phyloP scores from a whole-genome alignment of 2,797 vertebrate genomes.

The Peromyscus melanophrys region DNA sequence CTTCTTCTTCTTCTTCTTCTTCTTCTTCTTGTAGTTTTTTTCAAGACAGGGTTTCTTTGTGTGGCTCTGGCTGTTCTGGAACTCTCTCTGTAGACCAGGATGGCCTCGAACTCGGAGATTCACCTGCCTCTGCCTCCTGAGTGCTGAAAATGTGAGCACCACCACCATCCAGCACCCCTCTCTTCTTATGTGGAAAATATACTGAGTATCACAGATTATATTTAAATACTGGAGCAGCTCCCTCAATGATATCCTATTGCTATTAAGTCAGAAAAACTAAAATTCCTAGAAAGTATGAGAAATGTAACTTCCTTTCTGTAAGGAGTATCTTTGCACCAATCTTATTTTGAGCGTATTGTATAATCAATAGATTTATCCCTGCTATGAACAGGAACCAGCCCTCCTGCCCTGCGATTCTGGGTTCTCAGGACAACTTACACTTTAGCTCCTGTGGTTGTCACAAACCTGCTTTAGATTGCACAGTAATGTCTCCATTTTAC shows the following conservation, averaged over 20 bases:
- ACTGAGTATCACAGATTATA: background rate
- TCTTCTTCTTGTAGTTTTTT: background rate
- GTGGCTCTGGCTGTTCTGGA: background rate
- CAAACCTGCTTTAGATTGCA: background rate
- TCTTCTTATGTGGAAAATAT: background rate
- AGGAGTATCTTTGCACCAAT: background rate
- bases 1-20: no score
- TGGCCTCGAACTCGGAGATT: background rate
- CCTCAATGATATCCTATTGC: background rate
- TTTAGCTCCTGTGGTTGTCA: fast-evolving
- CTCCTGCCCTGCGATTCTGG: background rate
- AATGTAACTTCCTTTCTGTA: background rate
- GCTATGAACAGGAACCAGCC: background rate
- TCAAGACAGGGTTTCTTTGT: background rate
- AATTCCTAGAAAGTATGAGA: background rate
- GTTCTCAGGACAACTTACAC: background rate
- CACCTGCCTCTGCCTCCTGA: background rate
- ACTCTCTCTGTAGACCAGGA: background rate
- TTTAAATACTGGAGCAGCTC: background rate
- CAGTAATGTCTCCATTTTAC: background rate
- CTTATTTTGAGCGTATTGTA: background rate
- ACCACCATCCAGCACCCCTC: background rate
- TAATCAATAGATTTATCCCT: background rate
- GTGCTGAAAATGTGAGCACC: background rate
- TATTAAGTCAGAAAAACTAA: background rate